phyloP scores from a whole-genome alignment of 2,113 vertebrate genomes.

The Passer montanus region DNA sequence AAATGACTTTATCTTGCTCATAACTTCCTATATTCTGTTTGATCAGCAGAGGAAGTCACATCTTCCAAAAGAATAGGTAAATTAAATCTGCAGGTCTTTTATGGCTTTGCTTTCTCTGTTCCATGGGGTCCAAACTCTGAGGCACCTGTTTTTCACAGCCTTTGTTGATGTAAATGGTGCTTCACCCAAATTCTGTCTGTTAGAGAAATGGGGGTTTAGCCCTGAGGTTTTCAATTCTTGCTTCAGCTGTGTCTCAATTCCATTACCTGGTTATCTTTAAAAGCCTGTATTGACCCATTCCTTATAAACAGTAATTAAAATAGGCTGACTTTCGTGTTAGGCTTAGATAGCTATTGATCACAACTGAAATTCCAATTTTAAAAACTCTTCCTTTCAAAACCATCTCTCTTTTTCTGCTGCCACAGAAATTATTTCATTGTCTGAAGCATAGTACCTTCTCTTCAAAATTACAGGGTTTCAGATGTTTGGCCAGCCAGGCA shows the following conservation, averaged over 20 bases:
- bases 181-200: neutral
- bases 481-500: conserved; percentile 61
- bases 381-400: neutral
- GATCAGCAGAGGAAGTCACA: neutral
- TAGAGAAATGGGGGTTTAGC: neutral
- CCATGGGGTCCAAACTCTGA: neutral
- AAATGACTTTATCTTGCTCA: neutral
- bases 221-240: neutral
- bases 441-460: conserved; percentile 19
- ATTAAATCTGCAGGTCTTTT: neutral
- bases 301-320: neutral
- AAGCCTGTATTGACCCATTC: neutral
- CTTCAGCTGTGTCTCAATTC: neutral
- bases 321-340: neutral
- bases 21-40: neutral
- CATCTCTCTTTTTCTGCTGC: neutral
- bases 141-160: neutral
- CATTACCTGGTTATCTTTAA: neutral
- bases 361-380: neutral
- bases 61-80: neutral
- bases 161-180: neutral
- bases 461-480: conserved; percentile 43
- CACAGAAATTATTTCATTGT: conserved; percentile 24
- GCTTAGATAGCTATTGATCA: neutral
- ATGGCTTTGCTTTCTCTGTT: neutral